phyloP scores from a whole-genome alignment of 92 coral and sea anemone species.

The Plumapathes pennacea region DNA sequence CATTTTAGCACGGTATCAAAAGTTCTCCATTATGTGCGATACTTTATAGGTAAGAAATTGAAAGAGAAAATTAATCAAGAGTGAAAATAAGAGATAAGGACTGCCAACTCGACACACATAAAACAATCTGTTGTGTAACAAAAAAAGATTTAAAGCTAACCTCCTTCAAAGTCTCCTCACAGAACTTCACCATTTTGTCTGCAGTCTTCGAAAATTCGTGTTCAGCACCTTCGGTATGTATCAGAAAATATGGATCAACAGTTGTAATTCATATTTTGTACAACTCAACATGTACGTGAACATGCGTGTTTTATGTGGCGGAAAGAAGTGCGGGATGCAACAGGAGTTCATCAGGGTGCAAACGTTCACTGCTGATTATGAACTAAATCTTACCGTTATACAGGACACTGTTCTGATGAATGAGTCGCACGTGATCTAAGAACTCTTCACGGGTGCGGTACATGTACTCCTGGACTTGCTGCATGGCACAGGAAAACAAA shows the following conservation, averaged over 20 bases:
- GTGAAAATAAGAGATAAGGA: too few relatives aligned
- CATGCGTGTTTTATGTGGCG: neutral
- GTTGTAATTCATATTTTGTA: neutral
- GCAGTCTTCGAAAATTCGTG: conserved; percentile 90
- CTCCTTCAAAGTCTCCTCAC: conserved; percentile 84
- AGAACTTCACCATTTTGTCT: conserved; percentile 57
- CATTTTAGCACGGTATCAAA: too few relatives aligned
- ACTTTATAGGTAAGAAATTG: too few relatives aligned
- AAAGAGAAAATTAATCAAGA: too few relatives aligned
- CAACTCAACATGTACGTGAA: neutral
- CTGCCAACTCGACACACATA: too few relatives aligned
- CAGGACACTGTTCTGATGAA: conserved; percentile 75
- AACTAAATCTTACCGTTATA: conserved; percentile 74
- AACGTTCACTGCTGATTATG: neutral
- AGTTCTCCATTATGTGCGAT: too few relatives aligned
- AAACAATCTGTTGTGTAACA: too few relatives aligned
- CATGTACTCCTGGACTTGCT: conserved; percentile 93
- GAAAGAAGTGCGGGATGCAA: too few relatives aligned
- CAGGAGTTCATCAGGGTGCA: neutral
- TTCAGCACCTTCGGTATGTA: conserved; percentile 53
- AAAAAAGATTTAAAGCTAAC: conserved; percentile 31
- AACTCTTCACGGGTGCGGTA: conserved; percentile 89
- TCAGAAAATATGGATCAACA: neutral
- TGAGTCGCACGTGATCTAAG: conserved; percentile 76
- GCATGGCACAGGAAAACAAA: too few relatives aligned